A percentile compares a stretch with the other conserved stretches of the same genome.
Evolutionary conservation across 1,140 invertebrate genomes (phyloP).

Genomic region (Neocloeon triangulifer): DNA sequence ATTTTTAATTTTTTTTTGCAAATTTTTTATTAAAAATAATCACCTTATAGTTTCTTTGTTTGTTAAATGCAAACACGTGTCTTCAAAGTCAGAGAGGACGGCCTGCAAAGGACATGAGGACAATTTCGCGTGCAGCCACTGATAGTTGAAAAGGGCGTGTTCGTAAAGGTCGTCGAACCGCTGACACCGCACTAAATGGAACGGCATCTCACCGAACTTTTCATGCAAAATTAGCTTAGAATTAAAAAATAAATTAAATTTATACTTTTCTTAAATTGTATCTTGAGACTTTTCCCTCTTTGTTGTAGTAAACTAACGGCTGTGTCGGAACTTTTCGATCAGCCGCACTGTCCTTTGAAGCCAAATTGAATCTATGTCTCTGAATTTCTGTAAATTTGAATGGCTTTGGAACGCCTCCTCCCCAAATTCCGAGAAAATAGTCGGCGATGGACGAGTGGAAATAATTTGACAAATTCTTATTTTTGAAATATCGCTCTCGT

Average conservation of each 20-base stretch:
- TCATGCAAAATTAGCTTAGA: too few species aligned
- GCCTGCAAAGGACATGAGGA: conserved; percentile 86
- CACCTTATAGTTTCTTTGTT: conserved; percentile 63
- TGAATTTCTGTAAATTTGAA: conserved; percentile 97
- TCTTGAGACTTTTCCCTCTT: conserved; percentile 65
- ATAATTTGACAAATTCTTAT: conserved; percentile 86
- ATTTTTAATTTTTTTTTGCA: background rate
- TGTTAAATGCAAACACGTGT: conserved; percentile 64
- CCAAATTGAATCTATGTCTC: conserved; percentile 60
- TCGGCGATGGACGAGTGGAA: conserved; percentile 96
- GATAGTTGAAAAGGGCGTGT: conserved; percentile 90
- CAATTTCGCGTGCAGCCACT: conserved; percentile 91
- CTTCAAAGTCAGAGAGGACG: conserved; percentile 88
- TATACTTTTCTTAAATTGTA: conserved; percentile 68
- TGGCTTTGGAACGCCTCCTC: conserved; percentile 78
- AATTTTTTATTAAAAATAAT: conserved; percentile 1
- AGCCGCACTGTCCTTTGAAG: conserved; percentile 76
- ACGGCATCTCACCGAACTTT: conserved; percentile 92
- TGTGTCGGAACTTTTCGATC: conserved; percentile 91
- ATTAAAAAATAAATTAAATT: conserved; percentile 3
- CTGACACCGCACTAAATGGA: conserved; percentile 72
- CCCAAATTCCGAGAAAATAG: conserved; percentile 92
- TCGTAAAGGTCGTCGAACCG: conserved; percentile 83
- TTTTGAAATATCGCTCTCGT: conserved; percentile 87
- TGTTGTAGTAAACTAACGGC: conserved; percentile 76